Evolutionary conservation across 1,140 invertebrate genomes (phyloP), one percentile per base, ranked within the genome.

Genomic region (Scylla paramamosain): DNA sequence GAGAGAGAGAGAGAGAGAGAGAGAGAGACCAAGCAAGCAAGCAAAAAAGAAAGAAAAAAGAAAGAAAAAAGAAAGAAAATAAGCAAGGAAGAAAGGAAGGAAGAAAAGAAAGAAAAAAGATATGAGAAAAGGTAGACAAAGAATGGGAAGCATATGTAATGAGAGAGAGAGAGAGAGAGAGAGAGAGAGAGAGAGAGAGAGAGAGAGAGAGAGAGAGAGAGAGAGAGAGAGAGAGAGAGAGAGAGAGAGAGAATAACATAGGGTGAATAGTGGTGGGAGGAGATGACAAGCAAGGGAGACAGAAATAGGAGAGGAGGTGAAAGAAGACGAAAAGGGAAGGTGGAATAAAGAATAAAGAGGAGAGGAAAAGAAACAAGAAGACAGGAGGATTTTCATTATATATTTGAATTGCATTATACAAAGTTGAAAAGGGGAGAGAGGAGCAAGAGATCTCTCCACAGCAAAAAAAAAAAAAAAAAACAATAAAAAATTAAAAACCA

Each of bases 131-230:
- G 20, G 8, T 4, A 8, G 25, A 88, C 8, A 46, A 25, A 46
- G 86, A 88, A 25, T 29, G 45, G 29, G 45, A 59, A 39, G 39
- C 39, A 39, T 4, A 29, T 20, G 46, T 7, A 8, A 84, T 6
- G 31, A 87, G 39, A 45, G 84, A 25, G 20, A 31, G 28, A 31
- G 84, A 87, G 84, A 87, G 84, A 87, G 84, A 87, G 84, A 14
- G 84, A 87, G 84, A 87, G 86, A 86, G 83, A 86, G 83, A 86
- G 83, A 86, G 83, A 86, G 83, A 86, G 83, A 86, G 83, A 86
- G 83, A 86, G 83, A 86, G 83, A 86, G 83, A 86, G 83, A 86
- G 83, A 86, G 83, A 86, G 83, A 86, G 83, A 86, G 83, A 86
- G 83, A 86, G 83, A 86, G 83, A 86, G 83, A 86, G 83, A 86